Evolutionary conservation across 2,888 invertebrate species (phyloP).

Genomic region (Athrips mouffetella): DNA sequence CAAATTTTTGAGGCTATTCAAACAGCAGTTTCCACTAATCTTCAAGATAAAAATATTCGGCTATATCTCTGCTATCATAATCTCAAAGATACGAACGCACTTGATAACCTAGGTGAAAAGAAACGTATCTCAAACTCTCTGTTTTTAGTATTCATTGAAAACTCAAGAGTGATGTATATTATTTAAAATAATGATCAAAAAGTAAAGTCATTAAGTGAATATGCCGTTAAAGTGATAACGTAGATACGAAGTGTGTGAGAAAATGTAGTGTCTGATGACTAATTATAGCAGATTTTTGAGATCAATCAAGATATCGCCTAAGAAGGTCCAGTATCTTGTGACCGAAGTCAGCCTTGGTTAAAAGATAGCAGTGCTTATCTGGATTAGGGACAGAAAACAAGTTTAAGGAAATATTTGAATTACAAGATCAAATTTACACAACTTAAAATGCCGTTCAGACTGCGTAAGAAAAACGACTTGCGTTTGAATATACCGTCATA

Average conservation of each 20-base stretch:
- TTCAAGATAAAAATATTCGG: background rate
- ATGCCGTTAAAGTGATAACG: no score
- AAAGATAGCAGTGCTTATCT: constrained; percentile 12
- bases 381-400: constrained; percentile 6
- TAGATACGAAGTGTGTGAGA: background rate
- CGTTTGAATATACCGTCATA: constrained; percentile 54
- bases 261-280: constrained; percentile 13
- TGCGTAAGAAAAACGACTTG: constrained; percentile 62
- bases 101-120: constrained; percentile 47
- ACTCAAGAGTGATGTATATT: background rate
- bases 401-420: constrained; percentile 14
- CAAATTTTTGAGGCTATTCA: constrained; percentile 21
- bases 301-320: constrained; percentile 10
- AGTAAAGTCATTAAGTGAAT: no score
- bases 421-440: constrained; percentile 2
- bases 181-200: no score
- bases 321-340: constrained; percentile 2
- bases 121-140: constrained; percentile 33
- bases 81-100: constrained; percentile 45
- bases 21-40: constrained; percentile 29
- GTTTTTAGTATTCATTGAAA: background rate
- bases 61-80: constrained; percentile 22
- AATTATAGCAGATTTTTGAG: background rate
- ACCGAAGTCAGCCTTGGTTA: constrained; percentile 9
- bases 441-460: constrained; percentile 25